Percentiles rank a stretch among this genome's conserved stretches.
phyloP scores from a whole-genome alignment of 30 jellyfish, hydroid and myxozoan genomes.

The Hydra vulgaris region DNA sequence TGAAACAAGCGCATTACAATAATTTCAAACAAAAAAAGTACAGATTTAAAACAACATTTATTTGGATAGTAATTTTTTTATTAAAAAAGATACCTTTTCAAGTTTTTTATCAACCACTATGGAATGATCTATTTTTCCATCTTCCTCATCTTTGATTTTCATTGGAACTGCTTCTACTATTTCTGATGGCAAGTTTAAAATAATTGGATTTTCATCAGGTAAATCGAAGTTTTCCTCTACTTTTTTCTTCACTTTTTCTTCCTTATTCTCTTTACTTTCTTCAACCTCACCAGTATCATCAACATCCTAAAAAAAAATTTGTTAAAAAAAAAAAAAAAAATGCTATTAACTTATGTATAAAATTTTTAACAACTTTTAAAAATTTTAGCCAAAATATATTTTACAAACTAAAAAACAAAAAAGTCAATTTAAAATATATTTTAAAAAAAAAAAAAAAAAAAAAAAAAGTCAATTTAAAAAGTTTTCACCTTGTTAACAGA shows the following conservation, averaged over 20 bases:
- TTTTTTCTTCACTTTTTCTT: slow-evolving; percentile 18
- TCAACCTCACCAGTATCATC: slow-evolving; percentile 7
- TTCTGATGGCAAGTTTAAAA: slow-evolving; percentile 28
- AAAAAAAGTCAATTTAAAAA: no score
- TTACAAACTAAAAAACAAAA: no score
- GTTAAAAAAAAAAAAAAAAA: no score
- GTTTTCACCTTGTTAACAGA: background rate
- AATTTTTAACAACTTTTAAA: no score
- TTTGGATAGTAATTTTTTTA: no score
- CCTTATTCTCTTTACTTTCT: slow-evolving; percentile 16
- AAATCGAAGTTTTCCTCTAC: slow-evolving; percentile 6
- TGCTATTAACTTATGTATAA: no score
- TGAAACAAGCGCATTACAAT: background rate
- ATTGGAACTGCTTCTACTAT: background rate
- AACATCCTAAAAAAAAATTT: slow-evolving; percentile 3
- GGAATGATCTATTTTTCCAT: slow-evolving; percentile 26
- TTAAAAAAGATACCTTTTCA: slow-evolving; percentile 32
- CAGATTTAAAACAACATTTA: no score
- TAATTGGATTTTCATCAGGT: slow-evolving; percentile 61
- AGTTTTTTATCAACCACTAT: slow-evolving; percentile 27
- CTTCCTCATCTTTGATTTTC: slow-evolving; percentile 15
- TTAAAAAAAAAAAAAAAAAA: no score
- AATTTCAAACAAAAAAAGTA: no score
- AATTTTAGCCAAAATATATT: no score
- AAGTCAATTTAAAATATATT: no score